phyloP scores from a whole-genome alignment of 2,113 vertebrate species.

The Rhinogobius similis region DNA sequence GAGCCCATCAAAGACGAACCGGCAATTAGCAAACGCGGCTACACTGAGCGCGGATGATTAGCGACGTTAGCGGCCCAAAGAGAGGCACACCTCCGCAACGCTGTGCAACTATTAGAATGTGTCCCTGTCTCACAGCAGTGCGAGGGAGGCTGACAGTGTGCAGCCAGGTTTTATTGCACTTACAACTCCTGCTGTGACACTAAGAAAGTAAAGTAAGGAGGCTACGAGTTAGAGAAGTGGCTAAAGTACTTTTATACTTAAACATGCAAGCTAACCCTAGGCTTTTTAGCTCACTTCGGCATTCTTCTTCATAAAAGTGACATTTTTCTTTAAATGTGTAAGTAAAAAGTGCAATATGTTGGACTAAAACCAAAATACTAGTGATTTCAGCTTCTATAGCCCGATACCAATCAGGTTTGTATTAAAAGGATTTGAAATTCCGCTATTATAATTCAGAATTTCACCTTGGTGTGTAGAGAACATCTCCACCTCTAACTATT shows the following conservation, averaged over 20 bases:
- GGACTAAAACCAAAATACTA: no score
- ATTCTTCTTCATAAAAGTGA: no score
- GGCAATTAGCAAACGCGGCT: conserved; percentile 44
- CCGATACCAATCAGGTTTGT: no score
- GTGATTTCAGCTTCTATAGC: no score
- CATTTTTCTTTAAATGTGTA: not conserved
- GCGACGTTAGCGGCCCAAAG: conserved; percentile 6
- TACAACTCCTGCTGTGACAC: not conserved
- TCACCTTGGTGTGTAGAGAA: no score
- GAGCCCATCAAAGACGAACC: conserved; percentile 48
- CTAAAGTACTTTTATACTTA: not conserved
- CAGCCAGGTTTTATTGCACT: not conserved
- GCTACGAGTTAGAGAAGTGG: not conserved
- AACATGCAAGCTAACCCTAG: no score
- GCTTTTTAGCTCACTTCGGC: no score
- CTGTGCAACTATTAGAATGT: not conserved
- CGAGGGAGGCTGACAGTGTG: not conserved
- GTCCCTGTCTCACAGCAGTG: not conserved
- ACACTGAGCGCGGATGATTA: conserved; percentile 11
- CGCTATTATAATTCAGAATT: no score
- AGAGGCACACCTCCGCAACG: conserved; percentile 6
- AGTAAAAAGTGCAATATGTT: not conserved
- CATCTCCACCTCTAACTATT: no score
- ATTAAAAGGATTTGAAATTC: no score
- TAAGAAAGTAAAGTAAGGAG: not conserved